Conservation (phyloP, 1,140 invertebrate species). For the Drosophila saltans region DNA sequence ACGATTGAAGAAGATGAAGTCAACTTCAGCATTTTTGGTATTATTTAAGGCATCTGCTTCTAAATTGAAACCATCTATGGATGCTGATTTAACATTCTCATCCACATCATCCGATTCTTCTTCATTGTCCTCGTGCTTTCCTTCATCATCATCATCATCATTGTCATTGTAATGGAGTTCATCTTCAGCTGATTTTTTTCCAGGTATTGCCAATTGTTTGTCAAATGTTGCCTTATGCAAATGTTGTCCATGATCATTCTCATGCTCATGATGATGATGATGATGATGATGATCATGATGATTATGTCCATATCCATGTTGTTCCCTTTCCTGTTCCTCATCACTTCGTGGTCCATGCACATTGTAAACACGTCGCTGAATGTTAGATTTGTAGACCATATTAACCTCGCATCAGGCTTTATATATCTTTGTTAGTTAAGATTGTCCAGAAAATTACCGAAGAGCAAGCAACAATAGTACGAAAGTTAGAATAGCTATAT, state of each 20-base stretch:
- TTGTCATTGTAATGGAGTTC: constrained; percentile 11
- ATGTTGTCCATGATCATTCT: constrained; percentile 22
- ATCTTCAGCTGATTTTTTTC: constrained; percentile 16
- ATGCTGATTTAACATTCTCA: neutral
- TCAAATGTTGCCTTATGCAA: constrained; percentile 48
- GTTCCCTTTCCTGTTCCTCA: constrained; percentile 17
- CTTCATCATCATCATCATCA: neutral
- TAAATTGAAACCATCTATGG: constrained; percentile 32
- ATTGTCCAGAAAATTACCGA: constrained; percentile 32
- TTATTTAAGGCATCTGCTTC: constrained; percentile 87
- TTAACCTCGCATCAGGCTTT: constrained; percentile 29
- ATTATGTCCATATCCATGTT: constrained; percentile 19
- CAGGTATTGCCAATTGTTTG: constrained; percentile 52
- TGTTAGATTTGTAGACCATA: constrained; percentile 25
- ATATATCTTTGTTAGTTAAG: constrained; percentile 22
- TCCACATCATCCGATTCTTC: constrained; percentile 26
- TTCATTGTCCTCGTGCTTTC: neutral
- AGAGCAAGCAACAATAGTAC: constrained; percentile 28
- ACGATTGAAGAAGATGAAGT: constrained; percentile 93
- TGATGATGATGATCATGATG: constrained; percentile 47
- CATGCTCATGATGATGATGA: constrained; percentile 27
- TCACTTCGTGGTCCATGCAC: constrained; percentile 46
- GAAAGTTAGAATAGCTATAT: constrained; percentile 54
- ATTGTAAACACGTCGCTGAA: constrained; percentile 50
- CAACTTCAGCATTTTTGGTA: constrained; percentile 88